Percentiles rank a stretch among this genome's conserved stretches.
Evolutionary conservation across 2,113 vertebrate species (phyloP).

Genomic region (Scartelaos histophorus): DNA sequence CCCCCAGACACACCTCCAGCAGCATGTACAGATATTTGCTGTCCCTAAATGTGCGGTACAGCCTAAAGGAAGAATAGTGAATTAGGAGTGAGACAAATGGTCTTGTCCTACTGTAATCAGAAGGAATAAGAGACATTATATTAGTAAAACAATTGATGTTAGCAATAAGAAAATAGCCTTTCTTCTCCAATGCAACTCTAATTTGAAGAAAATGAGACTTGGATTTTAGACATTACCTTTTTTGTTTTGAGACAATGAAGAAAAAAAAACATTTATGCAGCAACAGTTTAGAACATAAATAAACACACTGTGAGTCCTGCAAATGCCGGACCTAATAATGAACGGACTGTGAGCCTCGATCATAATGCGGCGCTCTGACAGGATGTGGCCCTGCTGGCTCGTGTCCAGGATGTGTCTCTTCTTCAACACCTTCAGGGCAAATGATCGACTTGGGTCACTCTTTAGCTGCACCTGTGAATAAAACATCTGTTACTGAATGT

Average conservation of each 20-base stretch:
- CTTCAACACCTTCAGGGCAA: constrained; percentile 76
- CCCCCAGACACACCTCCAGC: constrained; percentile 75
- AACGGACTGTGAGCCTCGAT: constrained; percentile 74
- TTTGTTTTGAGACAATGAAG: neutral
- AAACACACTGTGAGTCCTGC: neutral
- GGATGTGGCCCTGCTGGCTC: constrained; percentile 77
- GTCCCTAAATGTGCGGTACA: constrained; percentile 75
- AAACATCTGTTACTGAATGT: neutral
- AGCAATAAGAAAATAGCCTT: neutral
- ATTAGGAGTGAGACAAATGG: neutral
- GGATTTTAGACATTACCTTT: neutral
- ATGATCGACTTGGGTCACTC: constrained; percentile 59
- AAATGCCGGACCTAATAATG: constrained; percentile 65
- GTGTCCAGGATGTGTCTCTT: constrained; percentile 76
- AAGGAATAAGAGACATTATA: neutral
- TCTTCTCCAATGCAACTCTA: neutral
- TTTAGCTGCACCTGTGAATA: constrained; percentile 72
- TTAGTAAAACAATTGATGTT: neutral
- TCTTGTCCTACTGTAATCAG: neutral
- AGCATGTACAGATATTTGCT: constrained; percentile 79
- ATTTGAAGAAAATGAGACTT: neutral
- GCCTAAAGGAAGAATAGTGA: constrained; percentile 43
- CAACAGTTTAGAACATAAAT: neutral
- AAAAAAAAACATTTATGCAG: neutral
- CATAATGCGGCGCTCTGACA: constrained; percentile 77